phyloP scores from a whole-genome alignment of 2,797 vertebrate species.

The Pseudocheirus occidentalis region DNA sequence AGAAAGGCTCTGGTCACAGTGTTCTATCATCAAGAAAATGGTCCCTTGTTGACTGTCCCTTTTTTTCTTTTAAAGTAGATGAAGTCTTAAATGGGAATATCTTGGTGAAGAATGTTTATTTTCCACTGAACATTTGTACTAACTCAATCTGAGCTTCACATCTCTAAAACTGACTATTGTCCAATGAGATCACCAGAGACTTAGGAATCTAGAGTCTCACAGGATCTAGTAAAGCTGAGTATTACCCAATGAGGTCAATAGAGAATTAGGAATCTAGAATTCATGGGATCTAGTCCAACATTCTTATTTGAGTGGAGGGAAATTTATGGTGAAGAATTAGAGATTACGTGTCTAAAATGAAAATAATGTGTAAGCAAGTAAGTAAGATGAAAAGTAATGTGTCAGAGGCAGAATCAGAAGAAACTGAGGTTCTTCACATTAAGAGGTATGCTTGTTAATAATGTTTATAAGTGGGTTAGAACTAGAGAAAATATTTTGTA shows the following conservation, averaged over 20 bases:
- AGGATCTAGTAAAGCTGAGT: slow-evolving; percentile 40
- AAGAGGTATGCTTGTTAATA: slow-evolving; percentile 40
- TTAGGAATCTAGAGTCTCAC: not conserved
- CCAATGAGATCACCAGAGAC: slow-evolving; percentile 26
- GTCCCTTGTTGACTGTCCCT: slow-evolving; percentile 17
- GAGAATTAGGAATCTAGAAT: not conserved
- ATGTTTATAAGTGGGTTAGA: slow-evolving; percentile 64
- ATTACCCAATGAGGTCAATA: slow-evolving; percentile 31
- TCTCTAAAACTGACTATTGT: slow-evolving; percentile 49
- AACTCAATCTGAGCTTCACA: slow-evolving; percentile 37
- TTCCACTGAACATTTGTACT: slow-evolving; percentile 57
- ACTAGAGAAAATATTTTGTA: slow-evolving; percentile 17
- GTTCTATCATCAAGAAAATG: slow-evolving; percentile 20
- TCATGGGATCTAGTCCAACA: not conserved
- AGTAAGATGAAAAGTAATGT: not conserved
- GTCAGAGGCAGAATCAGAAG: not conserved
- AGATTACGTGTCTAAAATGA: not conserved
- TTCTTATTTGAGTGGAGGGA: not conserved
- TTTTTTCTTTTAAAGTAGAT: slow-evolving; percentile 29
- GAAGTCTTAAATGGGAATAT: slow-evolving; percentile 51
- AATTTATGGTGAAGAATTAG: not conserved
- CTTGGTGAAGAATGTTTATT: slow-evolving; percentile 26
- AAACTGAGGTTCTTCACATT: slow-evolving; percentile 62
- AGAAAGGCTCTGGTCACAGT: not conserved
- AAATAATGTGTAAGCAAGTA: no score